Evolutionary conservation across 1,140 invertebrate species (phyloP).

Genomic region (Drosophila obscura): DNA sequence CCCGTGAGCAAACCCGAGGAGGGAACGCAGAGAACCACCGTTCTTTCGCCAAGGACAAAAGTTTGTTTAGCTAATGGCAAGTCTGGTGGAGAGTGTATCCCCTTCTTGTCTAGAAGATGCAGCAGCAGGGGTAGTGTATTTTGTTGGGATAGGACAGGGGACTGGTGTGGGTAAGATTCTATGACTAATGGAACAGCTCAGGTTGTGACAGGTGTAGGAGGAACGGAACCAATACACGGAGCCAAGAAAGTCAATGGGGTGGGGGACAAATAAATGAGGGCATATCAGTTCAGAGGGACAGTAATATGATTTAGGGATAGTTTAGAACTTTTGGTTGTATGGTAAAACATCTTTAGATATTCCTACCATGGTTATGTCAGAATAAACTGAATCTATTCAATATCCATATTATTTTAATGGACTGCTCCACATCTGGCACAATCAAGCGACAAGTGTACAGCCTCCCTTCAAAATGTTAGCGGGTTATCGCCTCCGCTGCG

Average conservation of each 20-base stretch:
- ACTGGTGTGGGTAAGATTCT: conserved; percentile 24
- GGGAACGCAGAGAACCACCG: not conserved
- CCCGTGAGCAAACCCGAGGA: conserved; percentile 1
- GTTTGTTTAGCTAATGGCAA: conserved; percentile 51
- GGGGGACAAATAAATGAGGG: not conserved
- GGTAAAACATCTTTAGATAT: too few relatives aligned
- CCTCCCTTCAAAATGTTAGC: not conserved
- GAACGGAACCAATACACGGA: conserved; percentile 19
- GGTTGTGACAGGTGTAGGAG: conserved; percentile 26
- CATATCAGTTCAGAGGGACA: not conserved
- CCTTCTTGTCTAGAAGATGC: too few relatives aligned
- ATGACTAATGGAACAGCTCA: conserved; percentile 33
- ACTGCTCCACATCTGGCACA: conserved; percentile 10
- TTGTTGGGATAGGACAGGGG: conserved; percentile 49
- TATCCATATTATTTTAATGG: conserved; percentile 31
- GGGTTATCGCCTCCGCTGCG: conserved; percentile 34
- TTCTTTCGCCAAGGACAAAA: conserved; percentile 36
- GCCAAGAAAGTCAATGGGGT: not conserved
- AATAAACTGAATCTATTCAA: too few relatives aligned
- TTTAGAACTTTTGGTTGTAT: too few relatives aligned
- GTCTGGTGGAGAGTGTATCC: not conserved
- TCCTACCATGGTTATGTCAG: too few relatives aligned
- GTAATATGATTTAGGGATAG: too few relatives aligned
- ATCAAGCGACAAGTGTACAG: conserved; percentile 26
- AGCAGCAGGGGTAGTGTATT: not conserved